phyloP scores from a whole-genome alignment of 35 echinoderm and acorn worm genomes.

The Holothuria glaberrima region DNA sequence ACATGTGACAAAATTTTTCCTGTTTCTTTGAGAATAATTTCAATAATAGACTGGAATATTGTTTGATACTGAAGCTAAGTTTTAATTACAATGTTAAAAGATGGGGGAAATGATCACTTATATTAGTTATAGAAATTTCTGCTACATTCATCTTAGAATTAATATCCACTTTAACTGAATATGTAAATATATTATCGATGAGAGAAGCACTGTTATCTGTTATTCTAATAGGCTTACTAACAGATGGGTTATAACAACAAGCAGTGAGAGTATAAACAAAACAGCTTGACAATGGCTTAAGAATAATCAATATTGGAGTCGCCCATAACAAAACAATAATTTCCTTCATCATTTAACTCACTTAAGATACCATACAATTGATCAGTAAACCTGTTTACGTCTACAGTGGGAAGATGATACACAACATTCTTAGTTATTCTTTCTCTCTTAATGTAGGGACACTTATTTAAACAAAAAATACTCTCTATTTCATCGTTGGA shows the following conservation, averaged over 20 bases:
- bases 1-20: neutral
- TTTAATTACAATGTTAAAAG: neutral
- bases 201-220: neutral
- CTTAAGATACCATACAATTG: neutral
- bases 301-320: constrained; percentile 33
- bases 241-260: neutral
- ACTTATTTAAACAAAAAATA: constrained; percentile 21
- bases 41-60: neutral
- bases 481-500: neutral
- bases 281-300: neutral
- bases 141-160: neutral
- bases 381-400: neutral
- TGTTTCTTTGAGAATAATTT: neutral
- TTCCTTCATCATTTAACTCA: neutral
- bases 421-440: neutral
- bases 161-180: neutral
- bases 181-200: neutral
- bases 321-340: constrained; percentile 1
- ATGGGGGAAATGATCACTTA: neutral
- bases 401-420: neutral
- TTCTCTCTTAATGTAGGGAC: neutral
- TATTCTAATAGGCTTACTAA: neutral
- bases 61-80: neutral
- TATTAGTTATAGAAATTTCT: constrained; percentile 1
- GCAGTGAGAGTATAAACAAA: neutral